Evolutionary conservation across 2,113 vertebrate species (phyloP), one percentile per base, ranked within the genome.

Genomic region (Semicossyphus pulcher): DNA sequence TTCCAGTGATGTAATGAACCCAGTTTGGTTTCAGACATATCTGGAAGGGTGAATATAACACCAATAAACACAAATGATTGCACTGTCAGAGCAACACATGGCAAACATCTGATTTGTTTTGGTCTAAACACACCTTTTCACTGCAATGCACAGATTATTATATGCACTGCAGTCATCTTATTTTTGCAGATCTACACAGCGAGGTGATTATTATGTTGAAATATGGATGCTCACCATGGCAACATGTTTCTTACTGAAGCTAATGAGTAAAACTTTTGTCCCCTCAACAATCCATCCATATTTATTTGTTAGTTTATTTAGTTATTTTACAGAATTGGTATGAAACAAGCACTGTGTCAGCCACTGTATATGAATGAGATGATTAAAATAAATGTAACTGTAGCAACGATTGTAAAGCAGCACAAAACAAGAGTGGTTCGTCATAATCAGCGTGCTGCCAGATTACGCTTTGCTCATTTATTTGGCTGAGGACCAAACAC

Each of bases 381-480:
- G 4, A 45, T 58, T 42, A 20, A 32, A 49, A 74, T 44, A 0
- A 11, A 53, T 70, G 31, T 12, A 15, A 31, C 4, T 1, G 11
- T 18, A 23, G 45, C 25, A 60, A 15, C 2, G 2, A 41, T 36
- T 59, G 10, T 73, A 32, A 45, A 29, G 20, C 10, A 51, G 4
- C 39, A 54, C 16, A 26, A 71, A 54, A 56, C 4, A 58, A 42
- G 64, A 59, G 23, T n/a, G n/a, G 34, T 73, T 32, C 34, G 1
- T 53, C 48, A 21, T 60, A 45, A 62, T 36, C 61, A 78, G 1
- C 15, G 44, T 42, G 42, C 26, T 76, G 60, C 54, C 34, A 28
- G 18, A 48, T 47, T 39, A 48, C 7, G 59, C 41, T 39, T 54
- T 45, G 6, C 29, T 64, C 49, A 53, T 60, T 77, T 42, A 56